phyloP scores from a whole-genome alignment of 2,797 vertebrate genomes.

The Eulemur rubriventer region DNA sequence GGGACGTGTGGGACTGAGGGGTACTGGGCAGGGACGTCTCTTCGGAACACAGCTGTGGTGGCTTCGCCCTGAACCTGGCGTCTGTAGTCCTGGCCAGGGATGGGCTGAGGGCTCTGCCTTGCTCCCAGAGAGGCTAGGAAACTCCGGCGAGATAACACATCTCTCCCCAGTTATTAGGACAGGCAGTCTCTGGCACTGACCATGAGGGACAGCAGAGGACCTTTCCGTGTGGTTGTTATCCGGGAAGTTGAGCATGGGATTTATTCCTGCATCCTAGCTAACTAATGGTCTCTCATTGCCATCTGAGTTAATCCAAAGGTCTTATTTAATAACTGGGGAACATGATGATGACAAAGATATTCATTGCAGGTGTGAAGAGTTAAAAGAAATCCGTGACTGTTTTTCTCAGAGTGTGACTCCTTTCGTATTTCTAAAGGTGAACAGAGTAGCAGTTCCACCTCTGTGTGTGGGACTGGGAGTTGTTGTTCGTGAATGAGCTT shows the following conservation, averaged over 20 bases:
- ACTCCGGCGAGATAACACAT: not conserved
- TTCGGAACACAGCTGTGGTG: fast-evolving
- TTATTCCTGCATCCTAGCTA: not conserved
- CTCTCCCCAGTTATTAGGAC: fast-evolving
- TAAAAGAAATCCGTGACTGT: too few relatives aligned
- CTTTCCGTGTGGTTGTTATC: fast-evolving
- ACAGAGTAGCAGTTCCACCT: fast-evolving
- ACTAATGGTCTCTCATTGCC: fast-evolving
- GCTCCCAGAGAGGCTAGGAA: fast-evolving
- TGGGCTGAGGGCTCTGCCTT: fast-evolving
- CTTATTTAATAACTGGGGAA: not conserved
- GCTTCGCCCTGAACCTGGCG: fast-evolving
- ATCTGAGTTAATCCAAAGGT: not conserved
- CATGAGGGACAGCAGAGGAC: too few relatives aligned
- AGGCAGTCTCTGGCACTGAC: fast-evolving
- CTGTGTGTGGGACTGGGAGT: too few relatives aligned
- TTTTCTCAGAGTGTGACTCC: not conserved
- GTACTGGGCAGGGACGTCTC: fast-evolving
- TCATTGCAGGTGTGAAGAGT: not conserved
- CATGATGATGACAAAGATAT: fast-evolving
- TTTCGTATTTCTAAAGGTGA: not conserved
- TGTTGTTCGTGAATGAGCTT: not conserved
- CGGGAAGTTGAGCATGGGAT: fast-evolving
- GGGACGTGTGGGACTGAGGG: fast-evolving
- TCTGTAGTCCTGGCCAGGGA: not conserved